phyloP scores from a whole-genome alignment of 2,888 invertebrate genomes.

The Tryphoninae sp. region DNA sequence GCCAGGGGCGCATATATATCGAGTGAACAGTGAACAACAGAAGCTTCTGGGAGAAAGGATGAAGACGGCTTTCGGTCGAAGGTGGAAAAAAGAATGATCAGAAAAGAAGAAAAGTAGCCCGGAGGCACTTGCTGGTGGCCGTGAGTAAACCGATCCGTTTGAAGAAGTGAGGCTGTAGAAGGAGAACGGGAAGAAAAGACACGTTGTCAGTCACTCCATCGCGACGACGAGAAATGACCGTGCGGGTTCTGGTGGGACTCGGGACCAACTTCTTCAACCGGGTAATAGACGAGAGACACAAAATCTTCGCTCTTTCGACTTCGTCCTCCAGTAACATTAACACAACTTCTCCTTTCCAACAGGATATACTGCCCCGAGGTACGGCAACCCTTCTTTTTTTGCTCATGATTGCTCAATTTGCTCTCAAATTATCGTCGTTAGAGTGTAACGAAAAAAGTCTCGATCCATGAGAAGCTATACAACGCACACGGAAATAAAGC shows the following conservation, averaged over 20 bases:
- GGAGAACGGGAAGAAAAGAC: constrained; percentile 43
- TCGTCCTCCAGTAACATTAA: constrained; percentile 22
- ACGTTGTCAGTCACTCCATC: constrained; percentile 52
- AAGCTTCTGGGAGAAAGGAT: constrained; percentile 68
- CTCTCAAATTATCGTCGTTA: constrained; percentile 4
- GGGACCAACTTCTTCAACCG: constrained; percentile 24
- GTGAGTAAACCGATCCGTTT: constrained; percentile 25
- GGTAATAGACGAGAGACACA: constrained; percentile 33
- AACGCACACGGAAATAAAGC: too few species aligned
- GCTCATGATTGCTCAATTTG: neutral
- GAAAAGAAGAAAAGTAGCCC: constrained; percentile 48
- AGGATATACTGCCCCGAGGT: neutral
- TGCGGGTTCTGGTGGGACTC: constrained; percentile 8
- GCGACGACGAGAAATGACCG: constrained; percentile 27
- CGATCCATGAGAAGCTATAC: too few species aligned
- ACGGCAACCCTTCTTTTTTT: neutral
- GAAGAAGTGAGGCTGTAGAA: constrained; percentile 20
- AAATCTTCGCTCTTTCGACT: constrained; percentile 9
- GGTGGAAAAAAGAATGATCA: constrained; percentile 40
- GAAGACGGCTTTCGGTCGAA: constrained; percentile 68
- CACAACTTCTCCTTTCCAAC: neutral
- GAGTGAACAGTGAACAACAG: constrained; percentile 66
- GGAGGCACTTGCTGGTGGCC: constrained; percentile 41
- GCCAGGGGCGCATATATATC: constrained; percentile 73
- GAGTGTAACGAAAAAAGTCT: too few species aligned